Evolutionary conservation across 1,140 invertebrate species (phyloP).

Genomic region (Bombus breviceps): DNA sequence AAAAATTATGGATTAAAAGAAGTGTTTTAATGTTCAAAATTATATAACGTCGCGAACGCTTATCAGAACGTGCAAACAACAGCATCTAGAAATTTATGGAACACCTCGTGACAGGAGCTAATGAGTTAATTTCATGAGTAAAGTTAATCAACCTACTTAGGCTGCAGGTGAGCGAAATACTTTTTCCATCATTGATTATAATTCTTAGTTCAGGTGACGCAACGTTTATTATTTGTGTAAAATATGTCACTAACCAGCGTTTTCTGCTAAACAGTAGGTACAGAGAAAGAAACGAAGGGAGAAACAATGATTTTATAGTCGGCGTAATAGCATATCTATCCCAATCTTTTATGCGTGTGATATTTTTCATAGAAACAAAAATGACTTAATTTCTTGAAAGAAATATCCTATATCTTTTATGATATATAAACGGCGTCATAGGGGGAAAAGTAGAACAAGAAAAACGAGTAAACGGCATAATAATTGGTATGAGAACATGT

Average conservation of each 20-base stretch:
- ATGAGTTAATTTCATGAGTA: slow-evolving; percentile 44
- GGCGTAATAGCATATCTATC: not conserved
- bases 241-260: not conserved
- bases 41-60: not conserved
- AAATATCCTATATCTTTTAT: too few relatives aligned
- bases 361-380: not conserved
- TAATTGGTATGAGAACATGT: too few relatives aligned
- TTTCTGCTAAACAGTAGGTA: not conserved
- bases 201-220: not conserved
- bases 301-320: not conserved
- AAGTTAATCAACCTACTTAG: slow-evolving; percentile 32
- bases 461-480: too few relatives aligned
- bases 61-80: not conserved
- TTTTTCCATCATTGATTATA: slow-evolving; percentile 19
- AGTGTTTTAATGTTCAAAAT: not conserved
- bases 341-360: not conserved
- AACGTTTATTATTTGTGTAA: not conserved
- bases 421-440: too few relatives aligned
- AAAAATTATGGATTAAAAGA: not conserved
- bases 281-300: not conserved
- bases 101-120: slow-evolving; percentile 36
- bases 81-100: not conserved
- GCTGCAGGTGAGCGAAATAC: not conserved
- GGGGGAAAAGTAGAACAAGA: too few relatives aligned
- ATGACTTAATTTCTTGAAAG: too few relatives aligned